These are phyloP conservation scores for Ptychochromis oligacanthus DNA, from an alignment of 2,113 vertebrate genomes.

Conservation along the genomic window DNA sequence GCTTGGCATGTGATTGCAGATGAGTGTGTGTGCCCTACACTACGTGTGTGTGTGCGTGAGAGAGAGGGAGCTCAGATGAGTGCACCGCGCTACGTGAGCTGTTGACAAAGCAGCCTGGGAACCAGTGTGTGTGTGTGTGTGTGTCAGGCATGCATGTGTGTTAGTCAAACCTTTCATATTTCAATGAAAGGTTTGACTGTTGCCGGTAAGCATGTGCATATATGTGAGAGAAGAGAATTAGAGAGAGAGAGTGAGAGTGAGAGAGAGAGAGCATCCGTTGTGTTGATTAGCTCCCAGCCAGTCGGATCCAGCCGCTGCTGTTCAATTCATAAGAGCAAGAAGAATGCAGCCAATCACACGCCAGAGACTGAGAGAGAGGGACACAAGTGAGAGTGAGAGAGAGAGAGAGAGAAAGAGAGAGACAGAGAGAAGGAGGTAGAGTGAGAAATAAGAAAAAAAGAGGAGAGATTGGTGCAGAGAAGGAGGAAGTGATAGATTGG, in stretches of 20 bases:
- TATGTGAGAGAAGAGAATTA: not conserved
- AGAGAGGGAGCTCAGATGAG: slow-evolving; percentile 22
- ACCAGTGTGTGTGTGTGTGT: slow-evolving; percentile 10
- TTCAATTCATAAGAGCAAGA: slow-evolving; percentile 78
- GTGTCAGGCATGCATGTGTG: slow-evolving; percentile 14
- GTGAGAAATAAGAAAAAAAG: slow-evolving; percentile 18
- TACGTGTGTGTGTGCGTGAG: slow-evolving; percentile 11
- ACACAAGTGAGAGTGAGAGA: not conserved
- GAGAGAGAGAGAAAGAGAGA: not conserved
- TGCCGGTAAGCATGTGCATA: slow-evolving; percentile 27
- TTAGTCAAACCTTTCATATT: slow-evolving; percentile 11
- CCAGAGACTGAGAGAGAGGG: not conserved
- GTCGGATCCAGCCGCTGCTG: slow-evolving; percentile 55
- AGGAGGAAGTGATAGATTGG: slow-evolving; percentile 6
- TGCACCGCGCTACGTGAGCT: slow-evolving; percentile 58
- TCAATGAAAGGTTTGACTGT: slow-evolving; percentile 39
- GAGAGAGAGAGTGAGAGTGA: slow-evolving; percentile 33
- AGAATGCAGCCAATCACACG: slow-evolving; percentile 59
- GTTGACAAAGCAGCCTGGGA: slow-evolving; percentile 62
- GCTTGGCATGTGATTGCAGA: slow-evolving; percentile 53
- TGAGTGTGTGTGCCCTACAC: slow-evolving; percentile 26
- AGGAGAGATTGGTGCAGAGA: not conserved
- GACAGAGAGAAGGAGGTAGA: slow-evolving; percentile 31
- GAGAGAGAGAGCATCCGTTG: slow-evolving; percentile 49
- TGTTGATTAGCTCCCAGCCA: slow-evolving; percentile 69